Evolutionary conservation across 2,888 invertebrate genomes (phyloP).

Genomic region (Ceriagrion tenellum): DNA sequence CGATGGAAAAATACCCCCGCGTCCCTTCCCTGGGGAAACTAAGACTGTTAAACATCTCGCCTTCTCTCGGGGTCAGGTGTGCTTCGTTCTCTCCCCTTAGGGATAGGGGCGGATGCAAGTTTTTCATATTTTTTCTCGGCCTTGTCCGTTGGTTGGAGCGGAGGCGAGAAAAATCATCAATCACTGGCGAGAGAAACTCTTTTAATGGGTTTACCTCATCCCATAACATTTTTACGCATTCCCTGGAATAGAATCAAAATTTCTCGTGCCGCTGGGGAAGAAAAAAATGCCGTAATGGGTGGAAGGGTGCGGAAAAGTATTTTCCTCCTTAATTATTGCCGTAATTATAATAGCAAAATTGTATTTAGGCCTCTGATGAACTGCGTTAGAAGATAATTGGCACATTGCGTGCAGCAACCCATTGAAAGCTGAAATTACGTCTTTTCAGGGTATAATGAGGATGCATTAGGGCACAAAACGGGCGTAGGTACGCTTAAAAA

Average conservation of each 20-base stretch:
- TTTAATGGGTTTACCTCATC: constrained; percentile 42
- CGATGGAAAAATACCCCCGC: not conserved
- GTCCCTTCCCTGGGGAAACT: not conserved
- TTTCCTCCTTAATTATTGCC: not conserved
- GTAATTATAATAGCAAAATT: constrained; percentile 23
- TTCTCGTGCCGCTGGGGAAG: not conserved
- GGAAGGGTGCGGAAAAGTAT: not conserved
- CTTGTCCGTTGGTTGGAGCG: not conserved
- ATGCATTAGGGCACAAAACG: not conserved
- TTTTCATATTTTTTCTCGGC: not conserved
- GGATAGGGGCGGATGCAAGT: not conserved
- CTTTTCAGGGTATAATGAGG: not conserved
- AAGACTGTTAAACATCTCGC: not conserved
- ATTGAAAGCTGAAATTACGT: not conserved
- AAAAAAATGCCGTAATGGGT: not conserved
- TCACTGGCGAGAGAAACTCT: constrained; percentile 11
- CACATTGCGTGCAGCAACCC: not conserved
- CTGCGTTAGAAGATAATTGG: not conserved
- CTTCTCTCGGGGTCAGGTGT: not conserved
- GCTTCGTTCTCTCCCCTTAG: not conserved
- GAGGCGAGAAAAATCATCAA: constrained; percentile 33
- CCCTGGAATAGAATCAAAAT: constrained; percentile 48
- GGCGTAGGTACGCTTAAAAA: not conserved
- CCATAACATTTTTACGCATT: not conserved
- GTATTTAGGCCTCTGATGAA: not conserved